Percentiles rank a stretch among this genome's conserved stretches.
Conservation (phyloP, 2,888 invertebrate genomes). For the Dolomedes plantarius region DNA sequence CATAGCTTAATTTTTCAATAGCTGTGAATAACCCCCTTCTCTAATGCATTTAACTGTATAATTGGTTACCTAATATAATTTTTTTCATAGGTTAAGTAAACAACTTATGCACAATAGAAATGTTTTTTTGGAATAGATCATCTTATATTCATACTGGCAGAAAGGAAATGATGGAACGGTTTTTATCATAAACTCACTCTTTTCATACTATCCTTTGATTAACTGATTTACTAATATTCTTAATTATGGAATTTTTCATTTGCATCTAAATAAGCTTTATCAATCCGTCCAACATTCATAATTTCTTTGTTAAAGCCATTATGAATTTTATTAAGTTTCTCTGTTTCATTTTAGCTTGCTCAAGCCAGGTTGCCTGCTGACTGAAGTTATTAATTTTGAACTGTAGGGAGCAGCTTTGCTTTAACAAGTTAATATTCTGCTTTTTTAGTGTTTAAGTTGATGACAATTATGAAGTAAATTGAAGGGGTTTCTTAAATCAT, state of each 20-base stretch:
- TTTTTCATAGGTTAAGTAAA: no score
- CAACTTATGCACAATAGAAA: no score
- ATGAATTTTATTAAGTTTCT: conserved; percentile 51
- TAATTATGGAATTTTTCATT: background rate
- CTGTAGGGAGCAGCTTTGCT: conserved; percentile 55
- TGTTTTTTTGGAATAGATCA: no score
- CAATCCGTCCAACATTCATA: background rate
- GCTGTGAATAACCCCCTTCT: no score
- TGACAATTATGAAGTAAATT: conserved; percentile 44
- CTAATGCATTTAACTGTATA: no score
- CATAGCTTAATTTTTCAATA: no score
- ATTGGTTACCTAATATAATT: no score
- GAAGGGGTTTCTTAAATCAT: conserved; percentile 36
- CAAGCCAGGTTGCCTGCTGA: conserved; percentile 69
- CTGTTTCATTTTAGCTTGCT: conserved; percentile 67
- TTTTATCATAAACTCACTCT: conserved; percentile 19
- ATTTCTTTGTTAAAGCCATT: background rate
- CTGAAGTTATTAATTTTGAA: conserved; percentile 69
- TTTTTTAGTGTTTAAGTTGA: conserved; percentile 36
- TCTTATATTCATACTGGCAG: no score
- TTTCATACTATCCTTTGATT: background rate
- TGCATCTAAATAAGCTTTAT: background rate
- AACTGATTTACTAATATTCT: background rate
- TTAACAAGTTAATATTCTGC: conserved; percentile 55
- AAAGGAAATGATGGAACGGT: no score